phyloP scores from a whole-genome alignment of 2,797 vertebrate species.

The Neopelma chrysocephalum region DNA sequence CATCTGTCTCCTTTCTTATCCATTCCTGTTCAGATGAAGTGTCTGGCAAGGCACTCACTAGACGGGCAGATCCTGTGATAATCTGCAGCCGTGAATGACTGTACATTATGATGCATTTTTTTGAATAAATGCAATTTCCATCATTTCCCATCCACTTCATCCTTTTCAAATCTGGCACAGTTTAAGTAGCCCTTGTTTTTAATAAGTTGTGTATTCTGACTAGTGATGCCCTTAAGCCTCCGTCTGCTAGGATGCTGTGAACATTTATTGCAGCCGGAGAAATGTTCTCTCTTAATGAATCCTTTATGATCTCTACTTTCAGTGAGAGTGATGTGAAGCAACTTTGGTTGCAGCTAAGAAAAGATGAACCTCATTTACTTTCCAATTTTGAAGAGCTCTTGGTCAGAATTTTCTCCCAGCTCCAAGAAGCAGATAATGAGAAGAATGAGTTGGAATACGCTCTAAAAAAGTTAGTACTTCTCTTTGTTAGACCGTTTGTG shows the following conservation, averaged over 20 bases:
- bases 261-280: background rate
- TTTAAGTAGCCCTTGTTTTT: background rate
- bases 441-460: conserved; percentile 87
- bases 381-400: conserved; percentile 91
- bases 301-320: background rate
- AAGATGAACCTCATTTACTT: conserved; percentile 87
- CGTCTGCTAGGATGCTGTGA: background rate
- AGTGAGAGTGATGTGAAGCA: conserved; percentile 84
- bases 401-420: conserved; percentile 84
- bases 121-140: background rate
- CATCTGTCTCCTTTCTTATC: background rate
- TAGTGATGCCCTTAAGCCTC: background rate
- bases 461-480: conserved; percentile 81
- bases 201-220: background rate
- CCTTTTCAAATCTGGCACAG: background rate
- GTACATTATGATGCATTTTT: background rate
- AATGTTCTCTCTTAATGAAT: background rate
- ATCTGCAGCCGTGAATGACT: background rate
- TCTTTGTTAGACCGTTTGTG: background rate
- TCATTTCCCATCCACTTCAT: background rate
- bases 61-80: background rate
- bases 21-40: background rate
- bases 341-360: conserved; percentile 87
- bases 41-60: background rate
- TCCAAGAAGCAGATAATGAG: conserved; percentile 88